Evolutionary conservation across 2,888 invertebrate species (phyloP).

Genomic region (Drosophila tanythrix): DNA sequence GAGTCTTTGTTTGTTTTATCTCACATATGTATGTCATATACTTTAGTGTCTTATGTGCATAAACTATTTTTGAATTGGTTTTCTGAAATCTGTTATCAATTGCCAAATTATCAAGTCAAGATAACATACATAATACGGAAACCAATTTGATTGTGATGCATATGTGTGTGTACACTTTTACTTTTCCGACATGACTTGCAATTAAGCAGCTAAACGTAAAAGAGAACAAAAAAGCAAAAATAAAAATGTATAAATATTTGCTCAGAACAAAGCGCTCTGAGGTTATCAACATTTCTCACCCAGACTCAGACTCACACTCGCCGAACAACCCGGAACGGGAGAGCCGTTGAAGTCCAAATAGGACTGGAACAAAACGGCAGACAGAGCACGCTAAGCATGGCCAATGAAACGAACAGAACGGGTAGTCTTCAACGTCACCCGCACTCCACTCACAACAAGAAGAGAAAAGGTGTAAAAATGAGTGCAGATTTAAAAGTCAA

Average conservation of each 20-base stretch:
- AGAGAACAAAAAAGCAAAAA: constrained; percentile 31
- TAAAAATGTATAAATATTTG: not conserved
- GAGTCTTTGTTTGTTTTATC: not conserved
- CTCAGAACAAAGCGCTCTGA: constrained; percentile 49
- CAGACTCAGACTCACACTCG: constrained; percentile 15
- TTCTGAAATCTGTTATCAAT: not conserved
- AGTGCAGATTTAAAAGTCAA: constrained; percentile 42
- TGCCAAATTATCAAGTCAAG: not conserved
- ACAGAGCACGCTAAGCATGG: constrained; percentile 42
- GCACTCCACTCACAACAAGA: constrained; percentile 10
- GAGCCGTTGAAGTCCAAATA: constrained; percentile 39
- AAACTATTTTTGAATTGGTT: not conserved
- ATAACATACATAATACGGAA: not conserved
- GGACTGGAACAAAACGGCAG: constrained; percentile 7
- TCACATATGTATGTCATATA: not conserved
- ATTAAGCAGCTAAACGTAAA: constrained; percentile 20
- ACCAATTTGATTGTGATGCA: not conserved
- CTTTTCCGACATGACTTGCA: constrained; percentile 13
- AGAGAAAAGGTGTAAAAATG: constrained; percentile 2
- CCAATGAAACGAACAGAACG: constrained; percentile 15
- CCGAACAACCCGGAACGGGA: constrained; percentile 62
- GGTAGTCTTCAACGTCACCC: constrained; percentile 3
- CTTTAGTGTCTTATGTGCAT: not conserved
- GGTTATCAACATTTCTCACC: constrained; percentile 64
- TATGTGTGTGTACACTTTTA: not conserved